Base-by-base conservation (phyloP, 2,888 invertebrate genomes). In the Metellina segmentata region DNA sequence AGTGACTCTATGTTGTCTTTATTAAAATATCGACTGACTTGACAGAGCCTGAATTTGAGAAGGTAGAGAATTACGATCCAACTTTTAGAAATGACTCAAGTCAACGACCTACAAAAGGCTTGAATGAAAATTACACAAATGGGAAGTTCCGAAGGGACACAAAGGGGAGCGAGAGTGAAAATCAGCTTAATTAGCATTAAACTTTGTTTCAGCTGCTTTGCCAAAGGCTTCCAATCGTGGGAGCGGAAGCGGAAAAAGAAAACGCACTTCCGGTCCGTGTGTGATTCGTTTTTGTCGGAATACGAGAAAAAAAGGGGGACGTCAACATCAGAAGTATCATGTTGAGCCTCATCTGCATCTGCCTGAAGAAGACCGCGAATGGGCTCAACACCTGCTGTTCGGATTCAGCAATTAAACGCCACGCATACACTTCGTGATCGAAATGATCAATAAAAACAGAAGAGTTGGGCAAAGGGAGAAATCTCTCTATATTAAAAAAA, bases 191-290 rank as follows among this genome's bases (percentile, higher is more conserved):
- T 79, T 79, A 34, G 61, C 79, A 79, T 61, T 16, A 19, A 79
- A 85, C 69, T 86, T 86, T 79, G 77, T 78, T 86, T 86, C 86
- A 70, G 78, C 86, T 77, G 86, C 86, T 61, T 61, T 61, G 13
- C 48, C 34, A 86, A 78, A 77, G 86, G 71, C 78, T 71, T 78
- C 61, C 13, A 70, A 86, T 83, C 72, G 83, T 74, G 72, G 53
- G 52, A 71, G 78, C 51, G 78, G 86, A 79, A 86, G 51, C 72
- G 86, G 86, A 79, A 78, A 70, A 16, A 6, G 53, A 75, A 75
- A 75, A 61, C 7, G 77, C n/a, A 20, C 78, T 86, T 86, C 86
- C 86, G 86, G 86, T 86, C 78, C 61, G 61, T 61, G 61, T 74
- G 53, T 52, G 53, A 74, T 48, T 74, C 83, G 72, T 83, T 74